Percentiles rank a stretch among this genome's conserved stretches.
Conservation (phyloP, 2,888 invertebrate species). For the Diloba caeruleocephala region DNA sequence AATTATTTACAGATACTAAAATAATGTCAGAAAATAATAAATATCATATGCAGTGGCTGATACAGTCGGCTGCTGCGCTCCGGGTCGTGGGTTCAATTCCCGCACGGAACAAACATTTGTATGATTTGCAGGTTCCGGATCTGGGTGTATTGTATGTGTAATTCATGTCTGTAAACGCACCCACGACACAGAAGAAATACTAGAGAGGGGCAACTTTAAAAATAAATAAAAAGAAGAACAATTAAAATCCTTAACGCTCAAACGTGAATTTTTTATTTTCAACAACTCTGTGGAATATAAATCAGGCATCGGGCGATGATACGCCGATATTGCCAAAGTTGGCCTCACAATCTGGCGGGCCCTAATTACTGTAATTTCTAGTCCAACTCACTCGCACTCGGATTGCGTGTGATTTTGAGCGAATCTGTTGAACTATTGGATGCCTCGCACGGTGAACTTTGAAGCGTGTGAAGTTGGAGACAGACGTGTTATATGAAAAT, state of each 20-base stretch:
- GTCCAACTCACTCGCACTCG: slow-evolving; percentile 24
- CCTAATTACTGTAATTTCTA: slow-evolving; percentile 41
- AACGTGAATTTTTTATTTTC: background rate
- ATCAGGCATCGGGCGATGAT: slow-evolving; percentile 50
- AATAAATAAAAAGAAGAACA: background rate
- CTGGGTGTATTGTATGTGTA: no score
- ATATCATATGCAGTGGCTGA: no score
- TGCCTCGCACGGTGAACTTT: slow-evolving; percentile 9
- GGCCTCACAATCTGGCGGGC: slow-evolving; percentile 33
- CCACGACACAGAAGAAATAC: no score
- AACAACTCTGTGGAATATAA: slow-evolving; percentile 52
- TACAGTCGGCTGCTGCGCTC: no score
- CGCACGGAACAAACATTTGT: no score
- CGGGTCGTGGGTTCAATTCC: no score
- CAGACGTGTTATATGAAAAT: no score
- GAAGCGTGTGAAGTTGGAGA: slow-evolving; percentile 1
- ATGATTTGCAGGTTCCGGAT: no score
- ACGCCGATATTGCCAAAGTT: slow-evolving; percentile 54
- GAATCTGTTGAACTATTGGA: slow-evolving; percentile 33
- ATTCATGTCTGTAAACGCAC: no score
- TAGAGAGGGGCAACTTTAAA: no score
- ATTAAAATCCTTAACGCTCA: background rate
- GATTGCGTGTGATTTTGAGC: slow-evolving; percentile 16
- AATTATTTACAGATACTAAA: no score
- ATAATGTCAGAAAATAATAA: no score